Conservation (phyloP, 2,797 vertebrate species). For the Peromyscus attwateri region DNA sequence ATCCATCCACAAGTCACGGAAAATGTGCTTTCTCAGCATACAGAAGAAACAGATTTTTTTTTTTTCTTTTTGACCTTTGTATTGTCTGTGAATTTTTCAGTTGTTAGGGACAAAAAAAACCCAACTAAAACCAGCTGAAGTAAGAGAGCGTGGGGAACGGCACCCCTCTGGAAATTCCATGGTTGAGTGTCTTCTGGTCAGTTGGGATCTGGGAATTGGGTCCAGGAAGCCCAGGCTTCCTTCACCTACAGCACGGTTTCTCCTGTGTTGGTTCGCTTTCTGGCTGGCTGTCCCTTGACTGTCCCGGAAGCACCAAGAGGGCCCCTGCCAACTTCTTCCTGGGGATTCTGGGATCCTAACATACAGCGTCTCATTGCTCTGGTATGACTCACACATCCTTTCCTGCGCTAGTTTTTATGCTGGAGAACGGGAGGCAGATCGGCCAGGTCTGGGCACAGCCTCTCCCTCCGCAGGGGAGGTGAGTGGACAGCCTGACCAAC, state of each 20-base stretch:
- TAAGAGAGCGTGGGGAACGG: neutral
- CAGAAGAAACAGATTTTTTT: neutral
- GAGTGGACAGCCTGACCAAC: neutral
- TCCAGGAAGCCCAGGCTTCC: neutral
- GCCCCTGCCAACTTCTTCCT: neutral
- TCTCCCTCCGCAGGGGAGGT: neutral
- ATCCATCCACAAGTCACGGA: neutral
- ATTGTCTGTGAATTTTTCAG: constrained; percentile 1
- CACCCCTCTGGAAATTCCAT: neutral
- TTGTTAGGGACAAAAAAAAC: constrained; percentile 26
- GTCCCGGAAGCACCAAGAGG: neutral
- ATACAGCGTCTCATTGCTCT: neutral
- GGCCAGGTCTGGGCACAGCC: neutral
- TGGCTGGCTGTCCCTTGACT: neutral
- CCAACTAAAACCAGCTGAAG: neutral
- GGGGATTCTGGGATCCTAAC: neutral
- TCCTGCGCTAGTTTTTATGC: neutral
- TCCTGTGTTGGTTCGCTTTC: neutral
- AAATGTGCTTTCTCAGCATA: constrained; percentile 23
- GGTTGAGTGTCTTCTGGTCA: neutral
- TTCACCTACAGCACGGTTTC: neutral
- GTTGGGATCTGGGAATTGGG: neutral
- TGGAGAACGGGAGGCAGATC: neutral
- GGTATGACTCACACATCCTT: neutral
- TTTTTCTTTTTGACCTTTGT: constrained; percentile 13